These are phyloP conservation scores for Lepilemur ruficaudatus DNA, from an alignment of 2,797 vertebrate species.

Conservation along the genomic window DNA sequence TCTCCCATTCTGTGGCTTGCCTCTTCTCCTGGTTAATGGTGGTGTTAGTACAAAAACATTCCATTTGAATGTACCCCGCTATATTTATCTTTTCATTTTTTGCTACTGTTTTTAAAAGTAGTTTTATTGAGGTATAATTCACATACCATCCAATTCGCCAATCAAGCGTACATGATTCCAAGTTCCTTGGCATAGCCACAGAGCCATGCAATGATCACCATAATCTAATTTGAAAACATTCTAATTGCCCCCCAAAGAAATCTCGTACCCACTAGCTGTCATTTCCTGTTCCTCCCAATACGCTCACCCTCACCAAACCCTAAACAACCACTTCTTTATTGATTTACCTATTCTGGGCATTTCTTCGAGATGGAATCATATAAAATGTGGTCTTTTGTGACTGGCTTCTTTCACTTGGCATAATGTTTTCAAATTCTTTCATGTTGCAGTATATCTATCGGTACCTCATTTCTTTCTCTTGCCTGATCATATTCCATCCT, in stretches of 20 bases:
- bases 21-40: neutral
- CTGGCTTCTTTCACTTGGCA: neutral
- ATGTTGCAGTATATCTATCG: neutral
- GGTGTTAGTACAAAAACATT: neutral
- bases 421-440: neutral
- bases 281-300: neutral
- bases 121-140: neutral
- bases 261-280: neutral
- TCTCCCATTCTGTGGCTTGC: neutral
- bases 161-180: neutral
- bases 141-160: neutral
- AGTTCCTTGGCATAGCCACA: neutral
- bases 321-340: neutral
- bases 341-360: neutral
- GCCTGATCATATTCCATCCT: neutral
- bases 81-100: neutral
- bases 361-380: neutral
- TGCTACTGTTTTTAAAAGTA: neutral
- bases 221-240: neutral
- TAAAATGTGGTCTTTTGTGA: neutral
- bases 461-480: neutral
- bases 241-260: neutral
- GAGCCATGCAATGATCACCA: neutral
- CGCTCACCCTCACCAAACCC: neutral
- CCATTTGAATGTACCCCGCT: neutral